A percentile compares a stretch with the other conserved stretches of the same genome.
These are phyloP conservation scores for Perca flavescens DNA, from an alignment of 2,113 vertebrate species.

Conservation along the genomic window DNA sequence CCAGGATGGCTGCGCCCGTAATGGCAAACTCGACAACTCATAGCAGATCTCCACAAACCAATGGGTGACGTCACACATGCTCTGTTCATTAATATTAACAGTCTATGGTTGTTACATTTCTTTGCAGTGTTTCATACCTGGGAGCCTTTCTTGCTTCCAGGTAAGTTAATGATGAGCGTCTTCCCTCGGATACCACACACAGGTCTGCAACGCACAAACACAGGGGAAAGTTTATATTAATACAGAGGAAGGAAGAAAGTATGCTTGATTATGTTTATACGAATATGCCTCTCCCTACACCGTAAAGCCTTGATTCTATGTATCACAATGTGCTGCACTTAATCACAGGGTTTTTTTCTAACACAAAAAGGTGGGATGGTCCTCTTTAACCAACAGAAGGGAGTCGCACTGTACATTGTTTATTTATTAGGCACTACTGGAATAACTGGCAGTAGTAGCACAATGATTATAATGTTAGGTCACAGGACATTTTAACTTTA, in stretches of 20 bases:
- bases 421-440: not conserved
- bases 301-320: not conserved
- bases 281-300: not conserved
- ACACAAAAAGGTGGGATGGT: not conserved
- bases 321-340: not conserved
- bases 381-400: conserved; percentile 14
- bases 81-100: no score
- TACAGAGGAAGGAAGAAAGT: not conserved
- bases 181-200: conserved; percentile 99
- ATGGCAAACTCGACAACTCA: no score
- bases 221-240: not conserved
- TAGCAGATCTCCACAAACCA: no score
- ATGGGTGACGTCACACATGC: no score
- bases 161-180: conserved; percentile 99
- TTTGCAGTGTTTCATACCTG: conserved; percentile 88
- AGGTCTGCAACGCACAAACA: conserved; percentile 85
- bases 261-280: not conserved
- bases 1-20: no score
- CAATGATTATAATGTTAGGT: conserved; percentile 3
- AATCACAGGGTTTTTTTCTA: not conserved
- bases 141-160: conserved; percentile 99
- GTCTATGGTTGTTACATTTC: not conserved
- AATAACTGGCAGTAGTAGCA: not conserved
- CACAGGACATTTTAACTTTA: conserved; percentile 7
- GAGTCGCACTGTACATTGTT: not conserved